Evolutionary conservation across 2,888 invertebrate species (phyloP), one percentile per base, ranked within the genome.

Genomic region (Nineta flava): DNA sequence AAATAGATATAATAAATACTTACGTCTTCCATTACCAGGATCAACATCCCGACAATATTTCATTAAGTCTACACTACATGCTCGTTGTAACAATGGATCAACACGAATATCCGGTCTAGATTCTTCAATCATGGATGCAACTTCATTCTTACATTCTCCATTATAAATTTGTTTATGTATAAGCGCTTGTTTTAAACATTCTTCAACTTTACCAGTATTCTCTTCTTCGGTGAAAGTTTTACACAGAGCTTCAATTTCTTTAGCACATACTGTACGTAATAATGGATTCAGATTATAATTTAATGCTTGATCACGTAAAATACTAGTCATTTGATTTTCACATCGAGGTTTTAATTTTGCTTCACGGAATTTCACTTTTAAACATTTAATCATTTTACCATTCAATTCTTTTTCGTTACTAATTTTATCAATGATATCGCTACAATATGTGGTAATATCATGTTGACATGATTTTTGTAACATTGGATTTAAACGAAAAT

Each of bases 91-190:
- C 46, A 92, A 67, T 0, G 95, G 95, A 71, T 99, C 97, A 1
- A 91, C 87, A 57, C 96, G 88, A 54, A 99, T 92, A 65, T 99
- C 97, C 0, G 92, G 87, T 62, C 87, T 83, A 1, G 86, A 82
- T 63, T 90, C 87, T 59, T 90, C 87, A 55, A 96, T 87, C 53
- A 94, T 75, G 57, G 84, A 81, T 0, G 90, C 90, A 16, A 97
- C 83, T 70, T 94, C 92, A 53, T 82, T 70, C 43, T 81, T 79
- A 63, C 93, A 93, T 55, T 80, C 81, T 9, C 77, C 75, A 32
- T 82, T 81, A 53, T 79, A 77, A 48, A 88, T 82, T 61, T 77
- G 75, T 55, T 80, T 82, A 57, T 77, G 77, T 51, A 87, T 70
- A 50, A 88, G 79, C 12, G 86, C 83, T 57, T 79, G 79, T 68